phyloP scores from a whole-genome alignment of 2,888 invertebrate genomes.

The Spatulosminthurus flaviceps region DNA sequence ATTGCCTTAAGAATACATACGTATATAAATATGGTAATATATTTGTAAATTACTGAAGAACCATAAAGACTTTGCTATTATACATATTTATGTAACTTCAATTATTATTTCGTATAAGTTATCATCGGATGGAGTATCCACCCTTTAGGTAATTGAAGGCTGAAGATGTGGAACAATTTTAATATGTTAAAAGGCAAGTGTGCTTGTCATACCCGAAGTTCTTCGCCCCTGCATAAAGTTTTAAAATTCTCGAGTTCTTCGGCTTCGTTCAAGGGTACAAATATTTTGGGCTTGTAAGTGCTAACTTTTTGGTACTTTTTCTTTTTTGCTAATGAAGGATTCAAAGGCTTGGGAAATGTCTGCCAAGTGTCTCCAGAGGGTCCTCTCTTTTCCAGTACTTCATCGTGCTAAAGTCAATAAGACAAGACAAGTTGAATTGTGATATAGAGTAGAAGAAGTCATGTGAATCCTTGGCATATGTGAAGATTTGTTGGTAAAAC shows the following conservation, averaged over 20 bases:
- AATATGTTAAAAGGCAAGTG: too few relatives aligned
- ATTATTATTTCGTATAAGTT: too few relatives aligned
- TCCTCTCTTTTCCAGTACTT: conserved; percentile 63
- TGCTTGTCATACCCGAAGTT: conserved; percentile 62
- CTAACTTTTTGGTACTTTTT: conserved; percentile 56
- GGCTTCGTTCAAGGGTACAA: conserved; percentile 53
- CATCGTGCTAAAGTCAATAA: conserved; percentile 62
- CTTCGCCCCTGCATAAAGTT: conserved; percentile 65
- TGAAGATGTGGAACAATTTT: too few relatives aligned
- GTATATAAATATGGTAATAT: too few relatives aligned
- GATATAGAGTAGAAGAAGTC: background rate
- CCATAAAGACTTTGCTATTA: too few relatives aligned
- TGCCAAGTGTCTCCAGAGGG: conserved; percentile 64
- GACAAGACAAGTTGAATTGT: background rate
- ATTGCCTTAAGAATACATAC: too few relatives aligned
- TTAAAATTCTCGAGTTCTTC: conserved; percentile 65
- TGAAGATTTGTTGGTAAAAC: conserved; percentile 18
- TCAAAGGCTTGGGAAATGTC: conserved; percentile 62
- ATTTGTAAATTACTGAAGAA: too few relatives aligned
- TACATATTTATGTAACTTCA: too few relatives aligned
- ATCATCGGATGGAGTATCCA: too few relatives aligned
- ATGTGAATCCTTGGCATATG: background rate
- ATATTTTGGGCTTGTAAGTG: conserved; percentile 58
- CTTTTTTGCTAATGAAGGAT: conserved; percentile 57
- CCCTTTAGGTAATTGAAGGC: too few relatives aligned